Evolutionary conservation across 2,113 vertebrate species (phyloP).

Genomic region (Engraulis encrasicolus): DNA sequence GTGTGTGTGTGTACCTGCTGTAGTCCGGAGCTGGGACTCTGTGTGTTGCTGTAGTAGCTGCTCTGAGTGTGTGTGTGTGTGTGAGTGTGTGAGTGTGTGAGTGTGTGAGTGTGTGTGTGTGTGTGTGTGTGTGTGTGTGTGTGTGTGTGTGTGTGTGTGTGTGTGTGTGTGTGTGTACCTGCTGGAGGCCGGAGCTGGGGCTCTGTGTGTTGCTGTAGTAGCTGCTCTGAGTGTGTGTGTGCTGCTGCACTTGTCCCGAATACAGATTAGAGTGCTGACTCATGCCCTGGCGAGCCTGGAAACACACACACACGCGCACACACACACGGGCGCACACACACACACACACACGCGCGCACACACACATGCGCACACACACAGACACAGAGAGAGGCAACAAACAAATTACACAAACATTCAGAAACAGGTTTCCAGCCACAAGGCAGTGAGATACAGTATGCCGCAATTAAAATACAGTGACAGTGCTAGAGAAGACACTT

Average conservation of each 20-base stretch:
- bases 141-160: constrained; percentile 58
- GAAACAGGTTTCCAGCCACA: background rate
- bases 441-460: too few relatives aligned
- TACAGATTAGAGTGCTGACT: constrained; percentile 96
- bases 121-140: background rate
- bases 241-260: constrained; percentile 94
- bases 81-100: constrained; percentile 37
- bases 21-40: too few relatives aligned
- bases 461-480: too few relatives aligned
- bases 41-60: too few relatives aligned
- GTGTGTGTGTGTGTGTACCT: constrained; percentile 74
- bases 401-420: background rate
- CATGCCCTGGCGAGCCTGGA: constrained; percentile 93
- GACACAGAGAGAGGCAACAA: background rate
- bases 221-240: constrained; percentile 91
- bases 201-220: constrained; percentile 97
- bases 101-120: constrained; percentile 64
- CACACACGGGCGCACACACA: too few relatives aligned
- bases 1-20: background rate
- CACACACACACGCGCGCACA: background rate
- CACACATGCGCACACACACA: background rate
- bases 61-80: constrained; percentile 59
- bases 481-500: too few relatives aligned
- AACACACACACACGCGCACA: constrained; percentile 33
- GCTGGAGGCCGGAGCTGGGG: constrained; percentile 90